phyloP scores from a whole-genome alignment of 2,797 vertebrate species.

The Pangasius macronema region DNA sequence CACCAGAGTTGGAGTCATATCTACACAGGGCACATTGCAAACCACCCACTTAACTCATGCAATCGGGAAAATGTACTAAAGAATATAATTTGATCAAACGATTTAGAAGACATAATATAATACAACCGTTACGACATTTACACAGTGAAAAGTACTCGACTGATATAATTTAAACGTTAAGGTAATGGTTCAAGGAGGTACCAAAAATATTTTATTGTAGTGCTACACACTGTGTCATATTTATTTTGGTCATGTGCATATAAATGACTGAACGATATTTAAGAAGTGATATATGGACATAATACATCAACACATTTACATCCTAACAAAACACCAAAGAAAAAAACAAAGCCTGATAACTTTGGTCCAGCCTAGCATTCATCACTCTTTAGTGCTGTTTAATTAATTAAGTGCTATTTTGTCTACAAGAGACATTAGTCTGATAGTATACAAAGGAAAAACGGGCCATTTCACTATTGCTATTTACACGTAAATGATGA shows the following conservation, averaged over 20 bases:
- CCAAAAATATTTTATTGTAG: not conserved
- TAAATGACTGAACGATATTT: not conserved
- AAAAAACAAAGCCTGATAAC: not conserved
- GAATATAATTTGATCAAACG: not conserved
- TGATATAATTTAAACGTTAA: too few relatives aligned
- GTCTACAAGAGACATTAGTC: not conserved
- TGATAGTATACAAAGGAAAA: not conserved
- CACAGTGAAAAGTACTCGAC: too few relatives aligned
- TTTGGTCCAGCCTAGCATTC: not conserved
- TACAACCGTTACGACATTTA: too few relatives aligned
- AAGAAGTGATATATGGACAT: not conserved
- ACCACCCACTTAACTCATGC: too few relatives aligned
- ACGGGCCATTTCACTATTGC: not conserved
- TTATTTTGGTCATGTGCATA: not conserved
- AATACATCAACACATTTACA: not conserved
- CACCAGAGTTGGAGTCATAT: slow-evolving; percentile 96
- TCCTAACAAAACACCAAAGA: not conserved
- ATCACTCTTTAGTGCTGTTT: not conserved
- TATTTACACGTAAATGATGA: too few relatives aligned
- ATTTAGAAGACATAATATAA: too few relatives aligned
- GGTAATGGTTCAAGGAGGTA: not conserved
- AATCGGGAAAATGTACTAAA: not conserved
- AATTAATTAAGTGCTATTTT: not conserved
- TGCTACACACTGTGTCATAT: not conserved
- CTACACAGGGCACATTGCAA: slow-evolving; percentile 64